Base-by-base conservation (phyloP, 2,888 invertebrate genomes). In the Tachina fera region DNA sequence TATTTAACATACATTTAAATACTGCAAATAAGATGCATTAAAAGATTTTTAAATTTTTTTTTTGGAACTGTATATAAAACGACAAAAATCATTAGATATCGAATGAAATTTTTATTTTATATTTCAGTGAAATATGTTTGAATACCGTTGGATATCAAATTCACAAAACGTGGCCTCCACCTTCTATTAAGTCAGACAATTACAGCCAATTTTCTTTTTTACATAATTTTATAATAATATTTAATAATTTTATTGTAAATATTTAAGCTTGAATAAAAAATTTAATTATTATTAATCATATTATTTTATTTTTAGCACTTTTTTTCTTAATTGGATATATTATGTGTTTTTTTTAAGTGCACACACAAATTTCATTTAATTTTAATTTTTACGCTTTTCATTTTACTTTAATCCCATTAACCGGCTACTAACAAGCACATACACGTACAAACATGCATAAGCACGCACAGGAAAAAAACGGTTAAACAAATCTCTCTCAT, bases 401-500 rank as follows among this genome's bases (percentile, higher is more conserved):
- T 58, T 77, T 49, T 14, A 70, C 19, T 61, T 61, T 51, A 60
- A 70, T 70, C 43, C 19, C 77, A 60, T 70, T 60, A 68, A 70
- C 16, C 43, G n/a, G n/a, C 31, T 3, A 5, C 58, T 49, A 47
- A 31, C 39, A 13, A 5, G 13, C 60, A 39, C 47, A 60, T 45
- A 16, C 13, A 72, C 0, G 9, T 0, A 6, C 8, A 13, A 43
- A 31, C 19, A 31, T 9, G n/a, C 10, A 19, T 14, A 60, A 19
- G 19, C 47, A 41, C 3, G n/a, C 22, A 51, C 13, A 22, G 3
- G 9, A 9, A 53, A 45, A 58, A 8, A 43, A 13, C 14, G 8
- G 19, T 31, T 61, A 41, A 78, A 43, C 39, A 78, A 78, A 78
- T 70, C 43, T 70, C 53, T 43, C 16, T 31, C 31, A 61, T 78